phyloP scores from a whole-genome alignment of 2,888 invertebrate species.

The Scaeva pyrastri region DNA sequence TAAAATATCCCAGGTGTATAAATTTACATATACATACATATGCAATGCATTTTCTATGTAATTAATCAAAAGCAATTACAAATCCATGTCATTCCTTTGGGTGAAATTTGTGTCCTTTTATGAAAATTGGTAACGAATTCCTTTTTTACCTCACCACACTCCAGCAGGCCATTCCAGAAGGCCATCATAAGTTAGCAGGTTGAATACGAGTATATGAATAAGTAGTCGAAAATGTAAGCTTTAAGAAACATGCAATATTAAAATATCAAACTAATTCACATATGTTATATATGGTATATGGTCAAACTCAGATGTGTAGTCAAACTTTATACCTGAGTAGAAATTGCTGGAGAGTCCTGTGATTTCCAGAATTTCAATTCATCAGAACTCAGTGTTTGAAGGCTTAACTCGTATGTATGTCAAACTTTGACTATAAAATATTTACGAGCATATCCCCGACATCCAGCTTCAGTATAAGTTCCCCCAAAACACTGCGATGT shows the following conservation, averaged over 20 bases:
- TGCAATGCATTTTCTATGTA: conserved; percentile 59
- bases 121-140: neutral
- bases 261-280: neutral
- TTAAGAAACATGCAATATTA: conserved; percentile 15
- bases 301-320: neutral
- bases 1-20: conserved; percentile 48
- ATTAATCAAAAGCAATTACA: conserved; percentile 57
- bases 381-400: too few species aligned
- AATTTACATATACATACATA: conserved; percentile 46
- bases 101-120: conserved; percentile 22
- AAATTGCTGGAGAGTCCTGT: neutral
- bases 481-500: neutral
- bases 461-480: conserved; percentile 4
- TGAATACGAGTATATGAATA: neutral
- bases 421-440: conserved; percentile 2
- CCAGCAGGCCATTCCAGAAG: neutral
- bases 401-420: too few species aligned
- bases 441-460: too few species aligned
- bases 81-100: conserved; percentile 35
- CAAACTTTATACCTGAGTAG: neutral
- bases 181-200: neutral
- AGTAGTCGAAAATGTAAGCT: neutral
- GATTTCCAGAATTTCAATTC: too few species aligned
- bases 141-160: neutral
- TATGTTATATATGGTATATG: neutral